These are phyloP conservation scores for Diabrotica balteata DNA, from an alignment of 2,888 invertebrate genomes.

Conservation along the genomic window DNA sequence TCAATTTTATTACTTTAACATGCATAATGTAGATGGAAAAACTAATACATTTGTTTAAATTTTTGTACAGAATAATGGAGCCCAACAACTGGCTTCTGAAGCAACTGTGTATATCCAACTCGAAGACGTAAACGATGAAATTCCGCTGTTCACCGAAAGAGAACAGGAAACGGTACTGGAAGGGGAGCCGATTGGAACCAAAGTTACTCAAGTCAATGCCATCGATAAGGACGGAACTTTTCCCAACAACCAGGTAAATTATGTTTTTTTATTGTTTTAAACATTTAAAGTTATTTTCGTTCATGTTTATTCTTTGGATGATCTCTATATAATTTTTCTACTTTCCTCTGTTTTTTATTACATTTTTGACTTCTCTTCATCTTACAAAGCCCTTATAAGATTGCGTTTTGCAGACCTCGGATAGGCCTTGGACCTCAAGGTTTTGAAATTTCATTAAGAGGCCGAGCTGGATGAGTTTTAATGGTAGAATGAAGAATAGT, in stretches of 20 bases:
- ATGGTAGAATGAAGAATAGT: too few species aligned
- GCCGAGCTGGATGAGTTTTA: too few species aligned
- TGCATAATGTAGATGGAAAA: too few species aligned
- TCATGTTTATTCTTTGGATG: too few species aligned
- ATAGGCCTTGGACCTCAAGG: too few species aligned
- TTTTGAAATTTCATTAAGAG: too few species aligned
- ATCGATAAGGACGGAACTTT: constrained; percentile 95
- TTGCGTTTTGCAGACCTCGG: too few species aligned
- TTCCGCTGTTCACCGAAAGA: constrained; percentile 92
- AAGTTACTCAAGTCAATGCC: constrained; percentile 95
- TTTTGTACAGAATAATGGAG: constrained; percentile 84
- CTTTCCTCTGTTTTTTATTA: too few species aligned
- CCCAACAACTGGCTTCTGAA: constrained; percentile 93
- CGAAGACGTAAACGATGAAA: constrained; percentile 97
- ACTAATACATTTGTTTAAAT: background rate
- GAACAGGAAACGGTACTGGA: constrained; percentile 95
- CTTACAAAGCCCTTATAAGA: too few species aligned
- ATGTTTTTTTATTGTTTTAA: background rate
- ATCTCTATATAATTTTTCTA: too few species aligned
- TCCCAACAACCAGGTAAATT: constrained; percentile 88
- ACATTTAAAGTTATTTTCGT: background rate
- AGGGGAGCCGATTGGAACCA: constrained; percentile 93
- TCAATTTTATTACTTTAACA: too few species aligned
- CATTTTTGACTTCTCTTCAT: too few species aligned
- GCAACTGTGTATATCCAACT: constrained; percentile 92